Percentiles rank a stretch among this genome's conserved stretches.
Conservation (phyloP, 2,113 vertebrate genomes). For the Pelecanoides urinatrix region DNA sequence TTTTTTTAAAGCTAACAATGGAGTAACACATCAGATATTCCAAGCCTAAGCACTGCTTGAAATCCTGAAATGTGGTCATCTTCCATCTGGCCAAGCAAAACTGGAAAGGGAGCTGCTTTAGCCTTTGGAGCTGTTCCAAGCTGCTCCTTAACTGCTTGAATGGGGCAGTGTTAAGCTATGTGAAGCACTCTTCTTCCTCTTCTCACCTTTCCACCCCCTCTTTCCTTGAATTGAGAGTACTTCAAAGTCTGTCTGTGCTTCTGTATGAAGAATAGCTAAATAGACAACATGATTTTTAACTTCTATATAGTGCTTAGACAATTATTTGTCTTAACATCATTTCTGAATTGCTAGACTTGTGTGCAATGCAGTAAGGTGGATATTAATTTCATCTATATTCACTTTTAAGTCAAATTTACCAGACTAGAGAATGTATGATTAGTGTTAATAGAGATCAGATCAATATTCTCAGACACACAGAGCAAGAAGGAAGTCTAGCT, state of each 20-base stretch:
- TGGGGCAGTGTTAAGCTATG: slow-evolving; percentile 34
- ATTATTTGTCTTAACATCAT: not conserved
- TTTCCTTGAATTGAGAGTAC: slow-evolving; percentile 8
- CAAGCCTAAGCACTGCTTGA: not conserved
- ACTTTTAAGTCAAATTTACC: not conserved
- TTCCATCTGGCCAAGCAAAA: slow-evolving; percentile 22
- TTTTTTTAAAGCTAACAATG: not conserved
- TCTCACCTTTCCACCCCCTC: not conserved
- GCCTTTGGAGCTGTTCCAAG: slow-evolving; percentile 19
- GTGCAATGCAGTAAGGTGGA: not conserved
- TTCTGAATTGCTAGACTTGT: not conserved
- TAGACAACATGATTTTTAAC: not conserved
- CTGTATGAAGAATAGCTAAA: not conserved
- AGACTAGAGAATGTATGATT: not conserved
- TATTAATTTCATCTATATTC: not conserved
- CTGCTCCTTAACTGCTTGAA: not conserved
- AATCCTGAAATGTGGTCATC: not conserved
- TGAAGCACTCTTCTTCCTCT: slow-evolving; percentile 7
- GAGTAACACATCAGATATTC: not conserved
- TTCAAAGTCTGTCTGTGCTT: not conserved
- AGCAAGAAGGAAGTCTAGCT: not conserved
- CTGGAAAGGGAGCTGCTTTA: slow-evolving; percentile 15
- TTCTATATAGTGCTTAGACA: not conserved
- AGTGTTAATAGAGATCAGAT: not conserved
- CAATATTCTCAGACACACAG: not conserved